These are phyloP conservation scores for Pluvianellus socialis DNA, from an alignment of 2,113 vertebrate species.

Conservation along the genomic window DNA sequence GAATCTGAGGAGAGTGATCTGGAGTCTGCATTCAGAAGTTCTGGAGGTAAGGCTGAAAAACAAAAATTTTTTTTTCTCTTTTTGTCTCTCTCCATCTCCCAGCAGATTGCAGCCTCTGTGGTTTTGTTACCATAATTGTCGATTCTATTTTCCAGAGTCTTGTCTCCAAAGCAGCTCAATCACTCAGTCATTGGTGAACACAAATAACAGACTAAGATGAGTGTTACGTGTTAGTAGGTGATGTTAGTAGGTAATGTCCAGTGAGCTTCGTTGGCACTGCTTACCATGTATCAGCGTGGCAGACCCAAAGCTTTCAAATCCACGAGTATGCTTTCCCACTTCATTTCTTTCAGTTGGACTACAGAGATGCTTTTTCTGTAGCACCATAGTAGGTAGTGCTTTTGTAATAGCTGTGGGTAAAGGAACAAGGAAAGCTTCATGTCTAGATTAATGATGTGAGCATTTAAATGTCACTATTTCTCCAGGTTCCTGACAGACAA, in stretches of 20 bases:
- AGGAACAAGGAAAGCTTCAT: neutral
- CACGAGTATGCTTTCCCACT: neutral
- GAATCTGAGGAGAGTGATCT: neutral
- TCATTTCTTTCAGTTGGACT: neutral
- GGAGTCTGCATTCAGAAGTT: neutral
- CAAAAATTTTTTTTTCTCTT: neutral
- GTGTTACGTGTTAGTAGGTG: neutral
- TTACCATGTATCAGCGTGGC: neutral
- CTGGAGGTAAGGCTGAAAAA: conserved; percentile 27
- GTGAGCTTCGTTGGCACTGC: neutral
- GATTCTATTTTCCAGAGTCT: neutral
- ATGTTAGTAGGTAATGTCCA: neutral
- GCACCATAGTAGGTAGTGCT: neutral
- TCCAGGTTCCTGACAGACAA: neutral
- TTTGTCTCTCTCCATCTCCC: neutral
- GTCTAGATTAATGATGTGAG: neutral
- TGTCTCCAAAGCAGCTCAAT: neutral
- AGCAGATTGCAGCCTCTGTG: neutral
- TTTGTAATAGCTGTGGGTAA: neutral
- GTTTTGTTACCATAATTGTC: neutral
- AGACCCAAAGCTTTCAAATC: neutral
- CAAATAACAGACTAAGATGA: neutral
- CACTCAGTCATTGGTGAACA: neutral
- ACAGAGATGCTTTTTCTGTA: neutral
- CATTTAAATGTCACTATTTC: neutral